Conservation (phyloP, 2,888 invertebrate species). For the Thereva unica region DNA sequence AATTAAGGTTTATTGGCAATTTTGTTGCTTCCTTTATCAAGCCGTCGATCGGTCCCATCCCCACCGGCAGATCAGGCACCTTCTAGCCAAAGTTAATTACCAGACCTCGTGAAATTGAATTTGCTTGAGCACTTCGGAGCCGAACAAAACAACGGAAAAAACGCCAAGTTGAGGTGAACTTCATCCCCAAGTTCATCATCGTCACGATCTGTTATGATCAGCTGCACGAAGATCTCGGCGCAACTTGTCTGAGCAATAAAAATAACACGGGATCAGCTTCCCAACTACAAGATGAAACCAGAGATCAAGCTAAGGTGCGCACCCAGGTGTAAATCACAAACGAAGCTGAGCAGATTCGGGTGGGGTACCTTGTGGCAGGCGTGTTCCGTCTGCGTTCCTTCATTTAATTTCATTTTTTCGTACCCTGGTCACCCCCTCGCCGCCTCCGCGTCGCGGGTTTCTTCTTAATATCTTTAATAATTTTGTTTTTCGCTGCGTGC, state of each 20-base stretch:
- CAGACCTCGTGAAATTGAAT: constrained; percentile 4
- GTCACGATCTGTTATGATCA: constrained; percentile 34
- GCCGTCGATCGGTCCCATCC: too few species aligned
- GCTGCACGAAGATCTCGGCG: constrained; percentile 17
- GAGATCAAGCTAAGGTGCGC: constrained; percentile 45
- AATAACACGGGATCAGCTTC: constrained; percentile 15
- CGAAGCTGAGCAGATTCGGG: constrained; percentile 24
- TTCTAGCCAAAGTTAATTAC: too few species aligned
- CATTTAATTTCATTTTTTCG: constrained; percentile 33
- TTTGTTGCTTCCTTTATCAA: too few species aligned
- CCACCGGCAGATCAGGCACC: too few species aligned
- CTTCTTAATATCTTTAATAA: constrained; percentile 23
- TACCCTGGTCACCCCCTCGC: constrained; percentile 16
- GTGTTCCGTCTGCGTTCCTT: constrained; percentile 40
- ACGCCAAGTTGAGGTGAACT: constrained; percentile 18
- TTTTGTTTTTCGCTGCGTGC: constrained; percentile 24
- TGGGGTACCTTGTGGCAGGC: constrained; percentile 37
- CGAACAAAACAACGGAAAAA: constrained; percentile 8
- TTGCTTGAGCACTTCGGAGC: not conserved
- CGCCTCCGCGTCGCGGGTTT: constrained; percentile 1
- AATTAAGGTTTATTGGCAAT: too few species aligned
- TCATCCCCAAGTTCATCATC: constrained; percentile 33
- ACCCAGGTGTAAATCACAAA: constrained; percentile 55
- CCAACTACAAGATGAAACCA: constrained; percentile 22
- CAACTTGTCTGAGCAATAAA: constrained; percentile 21